Evolutionary conservation across 2,113 vertebrate species (phyloP).

Genomic region (Microcebus lehilahytsara): DNA sequence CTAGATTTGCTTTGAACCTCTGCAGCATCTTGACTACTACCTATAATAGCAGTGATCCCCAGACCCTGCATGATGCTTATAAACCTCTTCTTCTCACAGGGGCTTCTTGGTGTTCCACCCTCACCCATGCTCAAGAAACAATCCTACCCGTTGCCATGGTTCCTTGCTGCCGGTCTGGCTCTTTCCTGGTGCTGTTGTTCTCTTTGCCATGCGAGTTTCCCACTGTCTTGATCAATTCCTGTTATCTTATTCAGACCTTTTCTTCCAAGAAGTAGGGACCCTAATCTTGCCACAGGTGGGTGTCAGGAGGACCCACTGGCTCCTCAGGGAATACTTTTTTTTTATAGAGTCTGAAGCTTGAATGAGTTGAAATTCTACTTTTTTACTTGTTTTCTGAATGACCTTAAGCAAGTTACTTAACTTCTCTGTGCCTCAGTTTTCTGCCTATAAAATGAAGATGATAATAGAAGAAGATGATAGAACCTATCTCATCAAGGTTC

Average conservation of each 20-base stretch:
- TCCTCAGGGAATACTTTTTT: not conserved
- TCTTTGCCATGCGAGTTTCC: not conserved
- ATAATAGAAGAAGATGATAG: too few species aligned
- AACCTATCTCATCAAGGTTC: not conserved
- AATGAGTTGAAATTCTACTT: not conserved
- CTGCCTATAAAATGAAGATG: not conserved
- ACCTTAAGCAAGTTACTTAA: not conserved
- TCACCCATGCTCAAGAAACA: not conserved
- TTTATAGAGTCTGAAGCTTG: not conserved
- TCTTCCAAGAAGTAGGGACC: not conserved
- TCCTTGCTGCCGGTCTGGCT: not conserved
- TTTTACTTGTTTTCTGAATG: not conserved
- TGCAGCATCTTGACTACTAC: not conserved
- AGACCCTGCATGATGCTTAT: not conserved
- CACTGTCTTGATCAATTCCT: not conserved
- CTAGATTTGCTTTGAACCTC: not conserved
- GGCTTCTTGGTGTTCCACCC: not conserved
- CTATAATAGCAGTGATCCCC: not conserved
- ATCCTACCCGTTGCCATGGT: not conserved
- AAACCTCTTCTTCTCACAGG: not conserved
- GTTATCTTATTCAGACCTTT: not conserved
- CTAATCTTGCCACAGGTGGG: not conserved
- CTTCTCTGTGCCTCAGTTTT: not conserved
- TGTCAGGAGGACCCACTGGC: not conserved
- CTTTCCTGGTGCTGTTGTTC: not conserved